Evolutionary conservation across 2,888 invertebrate genomes (phyloP), one percentile per base, ranked within the genome.

Genomic region (Pegoplata infirma): DNA sequence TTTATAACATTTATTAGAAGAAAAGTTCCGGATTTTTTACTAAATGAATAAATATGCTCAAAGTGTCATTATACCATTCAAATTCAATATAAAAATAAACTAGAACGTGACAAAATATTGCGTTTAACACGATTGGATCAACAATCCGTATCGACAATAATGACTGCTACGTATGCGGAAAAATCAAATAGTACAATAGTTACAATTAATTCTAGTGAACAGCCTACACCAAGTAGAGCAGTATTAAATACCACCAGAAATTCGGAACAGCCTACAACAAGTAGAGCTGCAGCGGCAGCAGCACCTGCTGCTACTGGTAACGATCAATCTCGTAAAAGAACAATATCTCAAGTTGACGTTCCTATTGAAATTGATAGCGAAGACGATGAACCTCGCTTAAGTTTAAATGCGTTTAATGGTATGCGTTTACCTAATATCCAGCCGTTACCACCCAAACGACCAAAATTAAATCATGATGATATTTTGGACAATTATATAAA

Each of bases 381-480:
- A 10, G 59, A 69, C 3, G 66, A 68, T 36, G 58, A 49, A 6
- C 66, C 69, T 16, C 1, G 14, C 0, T 5, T 55, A 1, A 75
- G 71, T 25, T 51, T 75, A 28, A 67, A 72, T 72, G 59, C 47
- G 3, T 44, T 55, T 25, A 73, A 64, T 21, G 69, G 67, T 4
- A 75, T 51, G 16, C 67, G 56, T 21, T 40, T 75, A n/a, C 75
- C 79, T n/a, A 10, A 79, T 16, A 32, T 75, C 8, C 79, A 79
- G 32, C 79, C 79, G 0, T 7, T 67, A 17, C 64, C 63, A 17
- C 75, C 71, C 1, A 79, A 71, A 19, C 59, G 71, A 32, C 21
- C 19, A 32, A 16, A 10, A 19, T 23, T 19, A n/a, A 8, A 8
- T 8, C 7, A 44, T 16, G 4, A 14, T 12, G 28, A 66, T 10